Conservation (phyloP, 1,140 invertebrate species). For the Amphibalanus amphitrite region DNA sequence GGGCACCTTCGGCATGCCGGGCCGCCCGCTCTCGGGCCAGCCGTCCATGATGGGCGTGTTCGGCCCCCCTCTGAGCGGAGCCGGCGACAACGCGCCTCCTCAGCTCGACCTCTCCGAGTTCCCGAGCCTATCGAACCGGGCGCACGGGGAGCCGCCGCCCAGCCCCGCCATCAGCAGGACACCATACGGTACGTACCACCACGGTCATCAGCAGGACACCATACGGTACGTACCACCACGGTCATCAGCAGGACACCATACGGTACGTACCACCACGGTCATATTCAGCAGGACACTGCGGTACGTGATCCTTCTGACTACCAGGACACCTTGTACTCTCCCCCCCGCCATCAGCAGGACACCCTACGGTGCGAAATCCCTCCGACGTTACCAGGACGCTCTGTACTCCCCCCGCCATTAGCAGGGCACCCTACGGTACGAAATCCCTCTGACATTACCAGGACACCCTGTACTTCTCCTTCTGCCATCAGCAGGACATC, state of each 20-base stretch:
- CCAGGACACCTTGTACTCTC: neutral
- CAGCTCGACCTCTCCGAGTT: constrained; percentile 25
- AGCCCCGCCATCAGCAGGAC: constrained; percentile 4
- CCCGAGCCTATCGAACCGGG: constrained; percentile 20
- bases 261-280: neutral
- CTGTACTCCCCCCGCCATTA: no score
- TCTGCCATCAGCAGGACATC: no score
- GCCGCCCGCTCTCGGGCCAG: neutral
- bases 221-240: no score
- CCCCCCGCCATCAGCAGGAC: no score
- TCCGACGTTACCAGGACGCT: no score
- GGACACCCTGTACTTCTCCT: no score
- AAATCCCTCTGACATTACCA: no score
- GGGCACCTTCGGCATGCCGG: neutral
- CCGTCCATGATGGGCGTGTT: constrained; percentile 2
- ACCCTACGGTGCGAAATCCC: no score
- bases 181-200: constrained; percentile 8
- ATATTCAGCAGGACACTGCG: no score
- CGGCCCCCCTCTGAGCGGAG: neutral
- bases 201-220: no score
- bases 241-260: neutral
- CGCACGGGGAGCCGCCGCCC: constrained; percentile 6
- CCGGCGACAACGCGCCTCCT: constrained; percentile 15
- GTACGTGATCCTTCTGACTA: neutral
- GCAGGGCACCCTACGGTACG: no score